These are phyloP conservation scores for Mylabris sibirica DNA, from an alignment of 2,888 invertebrate genomes.

Conservation along the genomic window DNA sequence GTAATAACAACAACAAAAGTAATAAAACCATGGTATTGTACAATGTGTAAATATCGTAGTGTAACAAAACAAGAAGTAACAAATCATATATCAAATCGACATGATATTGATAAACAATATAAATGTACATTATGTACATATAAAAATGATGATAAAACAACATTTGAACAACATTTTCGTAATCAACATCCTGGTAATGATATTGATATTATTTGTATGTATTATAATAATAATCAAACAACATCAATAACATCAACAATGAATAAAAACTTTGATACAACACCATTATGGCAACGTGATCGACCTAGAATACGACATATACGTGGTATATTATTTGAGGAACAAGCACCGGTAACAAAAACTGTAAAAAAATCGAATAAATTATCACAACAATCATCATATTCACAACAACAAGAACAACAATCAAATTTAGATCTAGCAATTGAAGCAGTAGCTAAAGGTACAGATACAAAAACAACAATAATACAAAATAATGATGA, in stretches of 20 bases:
- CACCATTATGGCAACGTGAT: slow-evolving; percentile 70
- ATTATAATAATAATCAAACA: slow-evolving; percentile 61
- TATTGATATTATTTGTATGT: slow-evolving; percentile 63
- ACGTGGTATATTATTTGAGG: slow-evolving; percentile 68
- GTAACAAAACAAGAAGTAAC: slow-evolving; percentile 68
- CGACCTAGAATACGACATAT: slow-evolving; percentile 63
- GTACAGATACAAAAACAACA: slow-evolving; percentile 29
- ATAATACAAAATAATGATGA: neutral
- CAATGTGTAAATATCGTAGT: slow-evolving; percentile 70
- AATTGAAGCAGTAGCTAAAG: slow-evolving; percentile 53
- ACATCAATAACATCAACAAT: slow-evolving; percentile 11
- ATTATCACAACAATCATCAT: slow-evolving; percentile 14
- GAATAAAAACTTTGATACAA: slow-evolving; percentile 63
- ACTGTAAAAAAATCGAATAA: slow-evolving; percentile 37
- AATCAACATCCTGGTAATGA: slow-evolving; percentile 65
- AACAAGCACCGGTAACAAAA: slow-evolving; percentile 52
- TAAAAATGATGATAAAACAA: slow-evolving; percentile 64
- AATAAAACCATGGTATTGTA: slow-evolving; percentile 74
- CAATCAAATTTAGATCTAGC: slow-evolving; percentile 44
- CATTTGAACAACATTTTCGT: slow-evolving; percentile 69
- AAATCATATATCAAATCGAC: slow-evolving; percentile 67
- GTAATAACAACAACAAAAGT: slow-evolving; percentile 59
- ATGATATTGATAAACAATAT: slow-evolving; percentile 73
- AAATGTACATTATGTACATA: slow-evolving; percentile 75
- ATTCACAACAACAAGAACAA: slow-evolving; percentile 9